Base-by-base conservation (phyloP, 2,113 vertebrate species). In the Dromiciops gliroides region DNA sequence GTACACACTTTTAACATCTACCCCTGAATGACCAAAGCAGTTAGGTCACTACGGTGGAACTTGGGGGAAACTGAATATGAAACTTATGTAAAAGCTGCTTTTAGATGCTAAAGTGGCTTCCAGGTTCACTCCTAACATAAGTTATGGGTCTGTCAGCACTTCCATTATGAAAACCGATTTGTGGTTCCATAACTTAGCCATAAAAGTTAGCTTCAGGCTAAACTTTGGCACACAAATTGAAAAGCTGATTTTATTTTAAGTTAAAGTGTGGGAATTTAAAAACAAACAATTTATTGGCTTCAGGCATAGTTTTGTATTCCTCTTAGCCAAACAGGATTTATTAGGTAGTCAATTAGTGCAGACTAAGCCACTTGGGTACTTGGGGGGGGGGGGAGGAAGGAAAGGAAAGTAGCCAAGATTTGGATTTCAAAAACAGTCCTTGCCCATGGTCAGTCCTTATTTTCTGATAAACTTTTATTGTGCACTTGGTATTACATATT, bases 281-380 rank as follows among this genome's bases (percentile, higher is more conserved):
- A 97, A 97, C 96, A 95, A 96, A 96, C 95, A 98, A 94, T 91
- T 97, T 97, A 96, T 96, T 97, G 97, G 97, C 97, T 98, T 98
- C 91, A 96, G 92, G 53, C 95, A 91, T 91, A 97, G 90, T 98
- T 97, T 97, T 97, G 95, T 89, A 95, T 95, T 93, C 2, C 56
- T 96, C 93, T 93, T 89, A 94, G 95, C 92, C 51, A 97, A 97
- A 95, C 92, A 97, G 48, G 0, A 95, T 95, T 98, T 94, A 52
- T 89, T 97, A 98, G 93, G 89, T 96, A 96, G 94, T 50, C 60
- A 75, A 97, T 98, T 97, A 97, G 50, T 94, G 96, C 51, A 56
- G 96, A 94, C 56, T 95, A 93, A 83, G 96, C 89, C 90, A 96
- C 92, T 91, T 53, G 96, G 91, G 51, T 94, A 95, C 91, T 95